Conservation (phyloP, 2,113 vertebrate species). For the Gambusia affinis region DNA sequence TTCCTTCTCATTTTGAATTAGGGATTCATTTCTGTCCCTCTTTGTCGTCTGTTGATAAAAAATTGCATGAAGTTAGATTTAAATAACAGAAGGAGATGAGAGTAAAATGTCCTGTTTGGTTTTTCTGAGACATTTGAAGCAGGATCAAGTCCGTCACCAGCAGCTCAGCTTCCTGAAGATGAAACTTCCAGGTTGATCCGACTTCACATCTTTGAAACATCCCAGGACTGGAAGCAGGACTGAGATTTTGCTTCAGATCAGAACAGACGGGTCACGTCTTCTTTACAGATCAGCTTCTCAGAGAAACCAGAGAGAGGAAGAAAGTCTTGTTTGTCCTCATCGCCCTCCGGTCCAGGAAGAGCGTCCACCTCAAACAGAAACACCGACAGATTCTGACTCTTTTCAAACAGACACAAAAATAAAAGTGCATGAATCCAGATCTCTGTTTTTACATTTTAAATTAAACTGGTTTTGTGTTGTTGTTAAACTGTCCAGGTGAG, state of each 20-base stretch:
- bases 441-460: background rate
- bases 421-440: background rate
- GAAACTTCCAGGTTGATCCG: background rate
- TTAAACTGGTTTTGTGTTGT: no score
- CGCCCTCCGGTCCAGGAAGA: background rate
- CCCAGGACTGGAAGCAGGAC: background rate
- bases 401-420: background rate
- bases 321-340: background rate
- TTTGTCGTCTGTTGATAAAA: no score
- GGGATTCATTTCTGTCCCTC: background rate
- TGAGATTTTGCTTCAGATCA: background rate
- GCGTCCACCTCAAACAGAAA: constrained; percentile 35
- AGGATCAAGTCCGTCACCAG: background rate
- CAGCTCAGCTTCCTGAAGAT: background rate
- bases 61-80: background rate
- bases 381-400: background rate
- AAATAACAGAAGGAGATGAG: background rate
- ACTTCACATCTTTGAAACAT: no score
- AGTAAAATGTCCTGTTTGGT: background rate
- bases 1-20: background rate
- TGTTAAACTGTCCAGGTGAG: no score
- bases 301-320: background rate
- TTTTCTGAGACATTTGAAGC: background rate
- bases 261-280: background rate
- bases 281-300: background rate